Evolutionary conservation across 2,888 invertebrate genomes (phyloP), one percentile per base, ranked within the genome.

Genomic region (Agonum fuliginosum): DNA sequence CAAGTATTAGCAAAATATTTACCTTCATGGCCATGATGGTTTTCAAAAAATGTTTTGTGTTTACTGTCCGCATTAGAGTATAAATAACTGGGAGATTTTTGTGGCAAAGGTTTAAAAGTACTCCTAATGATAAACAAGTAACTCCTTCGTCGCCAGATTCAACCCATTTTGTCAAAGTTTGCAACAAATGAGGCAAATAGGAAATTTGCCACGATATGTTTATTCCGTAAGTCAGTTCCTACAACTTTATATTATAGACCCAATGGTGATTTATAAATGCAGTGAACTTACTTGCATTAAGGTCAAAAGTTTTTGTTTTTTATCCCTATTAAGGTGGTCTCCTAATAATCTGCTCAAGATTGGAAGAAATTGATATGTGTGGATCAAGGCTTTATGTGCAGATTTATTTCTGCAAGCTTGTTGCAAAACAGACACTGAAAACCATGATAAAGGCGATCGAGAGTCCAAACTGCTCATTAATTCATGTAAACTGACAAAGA

Each of bases 201-300:
- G 94, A 93, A 82, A 95, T 94, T 84, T 94, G 94, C 94, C 94
- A 95, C 4, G 91, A 91, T 22, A 95, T 93, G 84, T 91, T 92
- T 14, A 94, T 93, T 24, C 94, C 94, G 81, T 94, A 94, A 0
- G 94, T 93, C 78, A 95, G 88, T 83, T 94, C 93, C 90, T 94
- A 87, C 37, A 88, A 87, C 62, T 78, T 24, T 72, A 14, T 2
- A 41, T 8, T 3, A 62, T 5, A 41, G 20, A 58, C 27, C 34
- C 5, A 54, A 27, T n/a, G n/a, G n/a, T n/a, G 17, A 8, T 27
- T 5, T 24, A 27, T 6, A 27, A 54, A 54, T 41, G 2, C 6
- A 3, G 6, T 3, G 17, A 43, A 77, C 48, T 82, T 83, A 91
- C 91, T 89, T 91, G 92, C 87, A 93, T 90, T 34, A 93, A 87